phyloP scores from a whole-genome alignment of 2,797 vertebrate genomes.

The Phylloscopus collybita region DNA sequence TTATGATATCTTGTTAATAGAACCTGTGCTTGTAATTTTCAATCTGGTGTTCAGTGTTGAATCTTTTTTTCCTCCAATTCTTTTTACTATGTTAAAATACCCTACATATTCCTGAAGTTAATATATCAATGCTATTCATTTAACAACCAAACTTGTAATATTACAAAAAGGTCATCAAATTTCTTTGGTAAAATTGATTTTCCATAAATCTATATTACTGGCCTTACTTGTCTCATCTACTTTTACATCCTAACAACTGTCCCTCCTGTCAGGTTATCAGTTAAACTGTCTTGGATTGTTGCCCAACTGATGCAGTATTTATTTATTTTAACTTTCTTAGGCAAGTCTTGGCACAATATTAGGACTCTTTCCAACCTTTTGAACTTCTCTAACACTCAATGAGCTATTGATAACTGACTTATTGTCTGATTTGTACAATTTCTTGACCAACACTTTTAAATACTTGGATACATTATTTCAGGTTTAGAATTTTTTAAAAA shows the following conservation, averaged over 20 bases:
- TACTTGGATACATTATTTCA: background rate
- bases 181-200: background rate
- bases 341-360: background rate
- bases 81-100: background rate
- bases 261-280: background rate
- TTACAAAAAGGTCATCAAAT: background rate
- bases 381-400: background rate
- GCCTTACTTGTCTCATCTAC: background rate
- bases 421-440: background rate
- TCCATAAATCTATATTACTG: background rate
- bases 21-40: background rate
- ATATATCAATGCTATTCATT: background rate
- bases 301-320: background rate
- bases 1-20: background rate
- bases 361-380: background rate
- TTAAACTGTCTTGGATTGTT: background rate
- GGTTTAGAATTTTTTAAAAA: rapidly evolving
- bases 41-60: background rate
- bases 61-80: background rate
- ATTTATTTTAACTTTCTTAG: background rate
- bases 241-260: background rate
- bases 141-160: background rate
- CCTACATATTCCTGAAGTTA: background rate
- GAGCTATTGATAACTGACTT: background rate
- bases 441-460: background rate